phyloP scores from a whole-genome alignment of 2,113 vertebrate species.

The Elephantulus edwardii region DNA sequence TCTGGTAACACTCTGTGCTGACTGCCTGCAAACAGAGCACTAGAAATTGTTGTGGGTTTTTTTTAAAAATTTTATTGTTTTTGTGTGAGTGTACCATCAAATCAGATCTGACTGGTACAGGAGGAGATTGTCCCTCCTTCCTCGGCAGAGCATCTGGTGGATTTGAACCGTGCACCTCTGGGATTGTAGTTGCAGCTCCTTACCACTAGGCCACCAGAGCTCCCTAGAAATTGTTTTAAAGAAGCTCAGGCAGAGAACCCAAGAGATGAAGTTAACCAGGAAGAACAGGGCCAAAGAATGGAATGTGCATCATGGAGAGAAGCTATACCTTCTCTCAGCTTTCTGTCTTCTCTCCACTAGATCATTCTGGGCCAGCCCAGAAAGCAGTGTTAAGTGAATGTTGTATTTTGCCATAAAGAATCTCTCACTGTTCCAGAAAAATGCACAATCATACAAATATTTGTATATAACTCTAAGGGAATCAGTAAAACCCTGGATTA shows the following conservation, averaged over 20 bases:
- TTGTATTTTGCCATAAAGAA: background rate
- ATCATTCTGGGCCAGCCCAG: background rate
- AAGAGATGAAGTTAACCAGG: background rate
- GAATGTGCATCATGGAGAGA: background rate
- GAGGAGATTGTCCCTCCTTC: no score
- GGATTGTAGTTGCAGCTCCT: no score
- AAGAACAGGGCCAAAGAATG: background rate
- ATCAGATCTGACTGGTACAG: no score
- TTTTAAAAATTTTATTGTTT: no score
- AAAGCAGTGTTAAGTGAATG: background rate
- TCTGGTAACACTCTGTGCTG: background rate
- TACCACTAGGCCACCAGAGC: background rate
- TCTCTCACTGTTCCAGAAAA: background rate
- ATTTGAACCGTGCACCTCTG: no score
- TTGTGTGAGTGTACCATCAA: no score
- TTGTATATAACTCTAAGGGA: background rate
- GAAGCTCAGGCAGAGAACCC: background rate
- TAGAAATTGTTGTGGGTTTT: background rate
- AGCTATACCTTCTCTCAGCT: background rate
- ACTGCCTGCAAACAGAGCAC: background rate
- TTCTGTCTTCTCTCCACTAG: background rate
- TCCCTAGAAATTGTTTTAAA: background rate
- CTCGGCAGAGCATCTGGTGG: no score
- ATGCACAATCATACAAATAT: background rate
- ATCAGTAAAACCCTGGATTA: background rate